Percentiles rank a stretch among this genome's conserved stretches.
Evolutionary conservation across 2,113 vertebrate species (phyloP).

Genomic region (Narcine bancroftii): DNA sequence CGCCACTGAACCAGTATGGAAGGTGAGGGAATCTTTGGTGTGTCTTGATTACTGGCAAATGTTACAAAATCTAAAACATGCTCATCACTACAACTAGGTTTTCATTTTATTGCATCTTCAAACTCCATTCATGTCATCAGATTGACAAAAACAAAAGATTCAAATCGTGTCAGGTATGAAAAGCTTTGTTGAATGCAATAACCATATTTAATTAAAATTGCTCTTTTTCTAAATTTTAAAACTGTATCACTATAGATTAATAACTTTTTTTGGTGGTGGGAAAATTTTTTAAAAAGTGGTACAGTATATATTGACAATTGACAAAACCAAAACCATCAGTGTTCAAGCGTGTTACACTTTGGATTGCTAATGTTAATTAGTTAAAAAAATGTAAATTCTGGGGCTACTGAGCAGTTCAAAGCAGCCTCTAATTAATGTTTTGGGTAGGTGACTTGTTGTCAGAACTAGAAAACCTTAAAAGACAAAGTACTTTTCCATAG

Average conservation of each 20-base stretch:
- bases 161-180: not conserved
- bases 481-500: too few relatives aligned
- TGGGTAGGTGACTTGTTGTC: too few relatives aligned
- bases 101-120: not conserved
- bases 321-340: too few relatives aligned
- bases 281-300: too few relatives aligned
- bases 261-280: too few relatives aligned
- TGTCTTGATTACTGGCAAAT: not conserved
- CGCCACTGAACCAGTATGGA: conserved; percentile 89
- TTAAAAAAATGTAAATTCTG: too few relatives aligned
- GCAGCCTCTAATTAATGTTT: too few relatives aligned
- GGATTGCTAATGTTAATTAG: not conserved
- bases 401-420: too few relatives aligned
- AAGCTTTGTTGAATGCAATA: not conserved
- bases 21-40: conserved; percentile 60
- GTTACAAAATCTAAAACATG: not conserved
- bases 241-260: not conserved
- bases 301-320: not conserved
- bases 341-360: not conserved
- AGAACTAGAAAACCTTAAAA: too few relatives aligned
- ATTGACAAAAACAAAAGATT: not conserved
- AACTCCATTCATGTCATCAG: not conserved
- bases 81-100: not conserved
- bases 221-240: not conserved
- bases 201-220: not conserved